These are phyloP conservation scores for Gila robusta DNA, from an alignment of 2,797 vertebrate genomes.

Conservation along the genomic window DNA sequence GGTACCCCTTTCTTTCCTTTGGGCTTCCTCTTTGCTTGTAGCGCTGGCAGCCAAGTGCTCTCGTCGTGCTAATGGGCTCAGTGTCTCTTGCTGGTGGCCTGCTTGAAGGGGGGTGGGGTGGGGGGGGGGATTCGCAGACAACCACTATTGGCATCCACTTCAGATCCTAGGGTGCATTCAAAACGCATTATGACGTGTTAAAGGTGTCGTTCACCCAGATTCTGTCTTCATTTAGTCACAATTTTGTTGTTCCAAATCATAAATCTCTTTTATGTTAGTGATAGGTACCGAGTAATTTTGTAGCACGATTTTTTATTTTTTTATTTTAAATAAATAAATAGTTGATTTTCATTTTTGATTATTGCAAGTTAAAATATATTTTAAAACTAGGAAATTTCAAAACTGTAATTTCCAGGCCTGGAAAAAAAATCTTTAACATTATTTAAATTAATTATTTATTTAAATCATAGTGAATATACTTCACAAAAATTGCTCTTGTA, in stretches of 20 bases:
- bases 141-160: conserved; percentile 57
- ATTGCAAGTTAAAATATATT: background rate
- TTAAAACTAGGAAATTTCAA: background rate
- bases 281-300: background rate
- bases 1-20: conserved; percentile 88
- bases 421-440: background rate
- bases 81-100: conserved; percentile 59
- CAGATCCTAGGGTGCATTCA: conserved; percentile 63
- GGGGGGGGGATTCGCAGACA: conserved; percentile 1
- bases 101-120: conserved; percentile 13
- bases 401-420: background rate
- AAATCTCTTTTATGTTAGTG: background rate
- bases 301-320: no score
- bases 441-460: background rate
- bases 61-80: conserved; percentile 62
- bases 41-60: conserved; percentile 62
- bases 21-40: conserved; percentile 79
- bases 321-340: background rate
- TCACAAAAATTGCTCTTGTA: background rate
- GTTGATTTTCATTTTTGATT: no score
- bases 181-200: background rate
- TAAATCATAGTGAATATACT: background rate
- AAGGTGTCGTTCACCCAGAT: background rate
- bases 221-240: conserved; percentile 10
- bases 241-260: conserved; percentile 9